phyloP scores from a whole-genome alignment of 2,888 invertebrate species.

The Leptinotarsa peninsularis region DNA sequence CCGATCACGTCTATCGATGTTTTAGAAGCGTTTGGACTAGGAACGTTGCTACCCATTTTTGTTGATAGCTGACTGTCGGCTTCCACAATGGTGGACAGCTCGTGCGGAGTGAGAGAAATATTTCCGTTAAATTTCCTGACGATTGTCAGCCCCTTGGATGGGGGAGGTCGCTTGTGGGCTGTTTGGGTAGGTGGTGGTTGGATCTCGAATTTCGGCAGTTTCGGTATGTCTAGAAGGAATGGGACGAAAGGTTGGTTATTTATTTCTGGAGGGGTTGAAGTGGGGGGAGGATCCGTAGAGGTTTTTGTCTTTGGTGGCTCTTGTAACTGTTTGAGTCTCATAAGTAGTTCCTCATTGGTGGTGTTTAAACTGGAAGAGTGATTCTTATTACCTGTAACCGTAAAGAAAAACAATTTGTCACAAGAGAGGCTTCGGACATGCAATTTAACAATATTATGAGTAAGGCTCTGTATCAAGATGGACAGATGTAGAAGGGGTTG shows the following conservation, averaged over 20 bases:
- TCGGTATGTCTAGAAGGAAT: conserved; percentile 62
- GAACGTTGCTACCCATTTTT: conserved; percentile 43
- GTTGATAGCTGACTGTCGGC: conserved; percentile 61
- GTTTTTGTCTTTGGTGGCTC: conserved; percentile 31
- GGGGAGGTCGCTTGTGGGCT: conserved; percentile 60
- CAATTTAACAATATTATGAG: too few species aligned
- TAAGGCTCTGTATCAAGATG: too few species aligned
- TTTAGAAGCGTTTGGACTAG: conserved; percentile 46
- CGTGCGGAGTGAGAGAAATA: conserved; percentile 60
- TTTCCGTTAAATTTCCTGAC: conserved; percentile 57
- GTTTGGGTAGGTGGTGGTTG: conserved; percentile 29
- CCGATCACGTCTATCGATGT: conserved; percentile 5
- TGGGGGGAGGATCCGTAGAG: conserved; percentile 12
- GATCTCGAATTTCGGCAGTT: conserved; percentile 59
- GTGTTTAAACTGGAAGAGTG: not conserved
- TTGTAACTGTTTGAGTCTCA: conserved; percentile 39
- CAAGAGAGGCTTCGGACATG: not conserved
- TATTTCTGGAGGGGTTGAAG: conserved; percentile 23
- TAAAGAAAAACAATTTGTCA: not conserved
- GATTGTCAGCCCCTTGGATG: conserved; percentile 58
- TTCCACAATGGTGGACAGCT: conserved; percentile 64
- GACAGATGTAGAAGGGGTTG: too few species aligned
- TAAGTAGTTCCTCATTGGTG: conserved; percentile 45
- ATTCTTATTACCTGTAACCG: conserved; percentile 1
- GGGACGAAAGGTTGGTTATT: conserved; percentile 55